Evolutionary conservation across 2,888 invertebrate genomes (phyloP).

Genomic region (Automeris io): DNA sequence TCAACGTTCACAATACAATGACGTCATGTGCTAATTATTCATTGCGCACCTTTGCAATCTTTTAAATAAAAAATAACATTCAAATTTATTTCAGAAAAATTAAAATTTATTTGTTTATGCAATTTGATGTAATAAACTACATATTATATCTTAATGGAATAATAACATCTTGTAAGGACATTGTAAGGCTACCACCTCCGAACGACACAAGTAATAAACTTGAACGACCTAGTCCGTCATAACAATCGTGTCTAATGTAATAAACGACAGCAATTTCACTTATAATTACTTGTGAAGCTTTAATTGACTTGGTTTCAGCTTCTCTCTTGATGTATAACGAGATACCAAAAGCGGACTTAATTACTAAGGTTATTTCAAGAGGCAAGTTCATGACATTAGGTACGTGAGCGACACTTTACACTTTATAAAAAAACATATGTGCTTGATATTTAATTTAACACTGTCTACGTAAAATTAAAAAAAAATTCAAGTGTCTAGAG

Average conservation of each 20-base stretch:
- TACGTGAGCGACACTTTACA: conserved; percentile 7
- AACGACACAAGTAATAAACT: background rate
- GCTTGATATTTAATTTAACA: too few species aligned
- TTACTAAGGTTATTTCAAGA: conserved; percentile 34
- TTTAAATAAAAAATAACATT: too few species aligned
- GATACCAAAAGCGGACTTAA: conserved; percentile 31
- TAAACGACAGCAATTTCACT: conserved; percentile 4
- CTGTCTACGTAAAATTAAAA: too few species aligned
- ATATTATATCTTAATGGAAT: too few species aligned
- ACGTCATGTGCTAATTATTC: too few species aligned
- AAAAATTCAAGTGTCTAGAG: too few species aligned
- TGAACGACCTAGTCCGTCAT: background rate
- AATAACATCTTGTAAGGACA: background rate
- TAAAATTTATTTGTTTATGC: too few species aligned
- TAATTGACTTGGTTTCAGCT: conserved; percentile 34
- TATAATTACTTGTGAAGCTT: conserved; percentile 10
- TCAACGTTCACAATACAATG: too few species aligned
- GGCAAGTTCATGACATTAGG: conserved; percentile 23
- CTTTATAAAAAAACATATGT: too few species aligned
- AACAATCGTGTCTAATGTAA: background rate
- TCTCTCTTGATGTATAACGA: conserved; percentile 30
- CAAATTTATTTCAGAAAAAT: too few species aligned
- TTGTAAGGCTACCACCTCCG: background rate
- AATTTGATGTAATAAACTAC: too few species aligned
- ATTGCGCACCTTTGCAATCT: too few species aligned